These are phyloP conservation scores for Melopsittacus undulatus DNA, from an alignment of 2,797 vertebrate genomes.

Conservation along the genomic window DNA sequence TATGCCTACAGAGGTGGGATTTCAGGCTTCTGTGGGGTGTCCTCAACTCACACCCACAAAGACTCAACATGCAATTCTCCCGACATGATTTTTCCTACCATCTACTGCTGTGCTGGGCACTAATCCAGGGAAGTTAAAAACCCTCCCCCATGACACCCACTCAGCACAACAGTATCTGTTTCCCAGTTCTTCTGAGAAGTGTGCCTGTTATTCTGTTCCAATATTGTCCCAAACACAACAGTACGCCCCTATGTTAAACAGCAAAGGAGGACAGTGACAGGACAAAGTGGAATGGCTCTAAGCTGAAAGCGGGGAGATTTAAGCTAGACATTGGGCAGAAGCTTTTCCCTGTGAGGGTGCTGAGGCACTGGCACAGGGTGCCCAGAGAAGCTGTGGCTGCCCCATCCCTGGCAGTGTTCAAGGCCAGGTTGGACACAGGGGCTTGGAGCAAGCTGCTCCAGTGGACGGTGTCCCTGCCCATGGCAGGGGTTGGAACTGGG, in stretches of 20 bases:
- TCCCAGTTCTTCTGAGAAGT: constrained; percentile 10
- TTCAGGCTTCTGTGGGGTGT: constrained; percentile 8
- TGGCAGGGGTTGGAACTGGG: background rate
- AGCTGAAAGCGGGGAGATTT: background rate
- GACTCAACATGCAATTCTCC: background rate
- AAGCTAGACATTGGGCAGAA: background rate
- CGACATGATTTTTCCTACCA: background rate
- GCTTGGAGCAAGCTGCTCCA: background rate
- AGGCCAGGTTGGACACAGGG: background rate
- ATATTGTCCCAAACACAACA: constrained; percentile 27
- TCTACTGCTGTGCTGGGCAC: constrained; percentile 1
- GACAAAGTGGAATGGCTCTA: background rate
- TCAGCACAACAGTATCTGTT: constrained; percentile 31
- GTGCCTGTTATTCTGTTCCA: constrained; percentile 14
- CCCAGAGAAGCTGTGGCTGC: background rate
- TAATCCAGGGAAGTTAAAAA: constrained; percentile 24
- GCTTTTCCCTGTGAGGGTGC: background rate
- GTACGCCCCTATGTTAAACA: background rate
- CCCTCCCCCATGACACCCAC: constrained; percentile 7
- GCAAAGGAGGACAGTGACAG: background rate
- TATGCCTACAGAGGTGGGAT: background rate
- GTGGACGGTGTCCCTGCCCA: background rate
- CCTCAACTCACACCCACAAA: constrained; percentile 38
- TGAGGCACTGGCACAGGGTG: background rate
- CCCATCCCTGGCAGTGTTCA: background rate